These are phyloP conservation scores for Gymnocephalus cernua DNA, from an alignment of 2,113 vertebrate genomes.

Conservation along the genomic window DNA sequence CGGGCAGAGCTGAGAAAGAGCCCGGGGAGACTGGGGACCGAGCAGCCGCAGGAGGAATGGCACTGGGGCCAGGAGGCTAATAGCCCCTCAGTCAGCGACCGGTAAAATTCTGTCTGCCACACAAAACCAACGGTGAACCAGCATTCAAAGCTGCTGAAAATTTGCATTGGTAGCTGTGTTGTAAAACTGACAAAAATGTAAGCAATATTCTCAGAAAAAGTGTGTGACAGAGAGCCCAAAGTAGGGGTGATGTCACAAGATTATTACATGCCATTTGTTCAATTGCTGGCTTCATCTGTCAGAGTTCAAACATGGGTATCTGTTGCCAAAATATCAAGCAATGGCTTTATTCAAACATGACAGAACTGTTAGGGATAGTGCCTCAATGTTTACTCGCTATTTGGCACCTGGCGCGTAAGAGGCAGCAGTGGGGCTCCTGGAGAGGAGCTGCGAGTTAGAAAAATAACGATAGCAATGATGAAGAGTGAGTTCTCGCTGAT, in stretches of 20 bases:
- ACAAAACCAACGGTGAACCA: conserved; percentile 49
- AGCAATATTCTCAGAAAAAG: background rate
- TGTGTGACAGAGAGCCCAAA: background rate
- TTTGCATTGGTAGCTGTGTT: background rate
- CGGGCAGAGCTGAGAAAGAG: conserved; percentile 15
- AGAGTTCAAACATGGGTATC: background rate
- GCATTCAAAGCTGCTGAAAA: conserved; percentile 38
- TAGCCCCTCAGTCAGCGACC: conserved; percentile 67
- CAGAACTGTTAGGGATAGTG: background rate
- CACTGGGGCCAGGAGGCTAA: conserved; percentile 61
- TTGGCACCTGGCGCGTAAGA: background rate
- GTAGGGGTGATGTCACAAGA: background rate
- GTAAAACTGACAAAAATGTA: conserved; percentile 19
- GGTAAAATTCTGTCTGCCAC: conserved; percentile 59
- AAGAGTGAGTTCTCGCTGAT: conserved; percentile 14
- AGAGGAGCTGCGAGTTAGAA: background rate
- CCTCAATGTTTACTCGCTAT: background rate
- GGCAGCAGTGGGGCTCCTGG: background rate
- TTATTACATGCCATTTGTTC: background rate
- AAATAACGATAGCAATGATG: background rate
- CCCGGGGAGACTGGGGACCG: conserved; percentile 35
- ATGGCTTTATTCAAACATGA: background rate
- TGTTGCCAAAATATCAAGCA: background rate
- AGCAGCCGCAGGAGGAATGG: conserved; percentile 47
- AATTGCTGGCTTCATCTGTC: background rate